Base-by-base conservation (phyloP, 2,797 vertebrate genomes). In the Podarcis siculus region DNA sequence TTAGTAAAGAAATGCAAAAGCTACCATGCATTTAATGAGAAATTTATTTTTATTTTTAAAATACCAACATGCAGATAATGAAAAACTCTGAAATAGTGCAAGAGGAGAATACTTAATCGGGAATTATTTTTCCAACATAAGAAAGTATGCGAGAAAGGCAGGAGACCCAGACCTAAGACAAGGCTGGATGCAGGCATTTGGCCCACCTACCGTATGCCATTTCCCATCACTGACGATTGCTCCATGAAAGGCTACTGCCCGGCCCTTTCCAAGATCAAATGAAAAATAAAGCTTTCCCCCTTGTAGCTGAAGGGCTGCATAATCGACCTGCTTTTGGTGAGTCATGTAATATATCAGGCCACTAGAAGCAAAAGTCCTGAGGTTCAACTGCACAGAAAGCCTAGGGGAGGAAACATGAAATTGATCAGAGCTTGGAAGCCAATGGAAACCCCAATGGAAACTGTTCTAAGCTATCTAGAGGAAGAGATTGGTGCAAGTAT, bases 191-290 rank as follows among this genome's bases (percentile, higher is more conserved):
- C 8, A 30, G 69, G 7, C 25, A 61, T 86, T 77, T 23, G 0
- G 0, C 64, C 25, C 45, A 96, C 98, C 86, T 95, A 99, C 99
- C 17, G 79, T 95, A 95, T 99, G 99, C 99, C 99, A 99, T 85
- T 95, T 95, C 90, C 98, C 98, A 8, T 99, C 97, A 3, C 86
- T 98, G 92, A 99, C 64, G 8, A 89, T 8, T 0, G 95, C 85
- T 1, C 97, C 95, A 25, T 98, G 98, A 15, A 94, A 94, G 91
- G 97, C 91, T 21, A 96, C 95, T 17, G 98, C 96, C 1, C 96
- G 96, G 64, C 98, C 98, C 96, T 97, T 98, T 32, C 99, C 98
- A 37, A 99, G 96, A 92, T 99, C 98, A 89, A 98, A 98, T 89
- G 97, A 97, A 95, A 99, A 97, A 92, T 96, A 92, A 49, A 98